These are phyloP conservation scores for cat (Felis catus) DNA, from an alignment of 2,113 vertebrate species.

Conservation along the genomic window DNA sequence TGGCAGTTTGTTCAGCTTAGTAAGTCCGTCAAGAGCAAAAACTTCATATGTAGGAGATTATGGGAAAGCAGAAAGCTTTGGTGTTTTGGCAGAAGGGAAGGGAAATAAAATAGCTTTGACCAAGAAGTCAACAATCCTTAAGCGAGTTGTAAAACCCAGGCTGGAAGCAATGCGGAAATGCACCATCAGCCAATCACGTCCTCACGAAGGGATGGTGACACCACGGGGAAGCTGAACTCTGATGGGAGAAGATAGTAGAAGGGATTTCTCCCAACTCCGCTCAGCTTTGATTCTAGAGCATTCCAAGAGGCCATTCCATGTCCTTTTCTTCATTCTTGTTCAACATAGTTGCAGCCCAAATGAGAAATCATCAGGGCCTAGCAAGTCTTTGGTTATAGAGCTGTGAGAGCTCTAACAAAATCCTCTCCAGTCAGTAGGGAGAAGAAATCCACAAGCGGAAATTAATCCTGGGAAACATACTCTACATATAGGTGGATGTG, in stretches of 20 bases:
- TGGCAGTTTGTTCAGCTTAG: slow-evolving; percentile 57
- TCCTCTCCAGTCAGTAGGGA: background rate
- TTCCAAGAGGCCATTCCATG: background rate
- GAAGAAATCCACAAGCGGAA: background rate
- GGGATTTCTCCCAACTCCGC: background rate
- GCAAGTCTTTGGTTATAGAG: background rate
- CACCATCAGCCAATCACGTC: background rate
- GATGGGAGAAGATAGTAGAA: background rate
- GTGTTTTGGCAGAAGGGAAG: slow-evolving; percentile 35
- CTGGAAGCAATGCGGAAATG: background rate
- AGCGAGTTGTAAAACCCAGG: slow-evolving; percentile 30
- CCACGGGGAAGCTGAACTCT: background rate
- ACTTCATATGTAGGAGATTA: slow-evolving; percentile 62
- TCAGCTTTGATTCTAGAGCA: background rate
- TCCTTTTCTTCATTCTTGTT: background rate
- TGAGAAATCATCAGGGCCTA: background rate
- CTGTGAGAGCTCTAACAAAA: background rate
- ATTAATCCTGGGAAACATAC: background rate
- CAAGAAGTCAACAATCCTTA: background rate
- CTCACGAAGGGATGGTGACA: background rate
- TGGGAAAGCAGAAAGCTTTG: slow-evolving; percentile 51
- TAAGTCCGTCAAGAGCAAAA: slow-evolving; percentile 46
- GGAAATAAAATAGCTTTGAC: background rate
- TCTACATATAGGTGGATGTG: background rate
- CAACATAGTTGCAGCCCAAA: background rate